phyloP scores from a whole-genome alignment of 2,888 invertebrate species.

The Carpatolechia fugitivella region DNA sequence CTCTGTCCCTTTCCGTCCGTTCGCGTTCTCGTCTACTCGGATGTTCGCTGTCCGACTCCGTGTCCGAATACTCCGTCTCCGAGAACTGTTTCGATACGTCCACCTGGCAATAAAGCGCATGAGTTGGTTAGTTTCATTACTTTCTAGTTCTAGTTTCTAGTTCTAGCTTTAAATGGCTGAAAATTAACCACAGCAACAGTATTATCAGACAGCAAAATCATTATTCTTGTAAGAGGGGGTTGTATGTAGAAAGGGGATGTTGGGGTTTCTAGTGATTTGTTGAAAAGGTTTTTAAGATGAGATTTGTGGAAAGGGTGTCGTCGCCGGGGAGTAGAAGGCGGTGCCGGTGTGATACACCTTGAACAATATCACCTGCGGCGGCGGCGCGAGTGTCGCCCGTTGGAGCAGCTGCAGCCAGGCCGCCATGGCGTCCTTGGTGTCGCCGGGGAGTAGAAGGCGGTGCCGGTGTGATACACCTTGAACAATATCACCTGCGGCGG shows the following conservation, averaged over 20 bases:
- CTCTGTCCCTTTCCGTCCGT: conserved; percentile 38
- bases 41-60: conserved; percentile 57
- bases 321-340: no score
- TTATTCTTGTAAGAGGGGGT: no score
- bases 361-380: neutral
- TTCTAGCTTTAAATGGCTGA: no score
- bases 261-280: no score
- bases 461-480: conserved; percentile 78
- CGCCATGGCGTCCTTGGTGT: conserved; percentile 82
- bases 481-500: conserved; percentile 58
- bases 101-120: conserved; percentile 37
- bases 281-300: no score
- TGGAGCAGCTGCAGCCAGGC: conserved; percentile 83
- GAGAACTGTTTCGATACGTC: conserved; percentile 72
- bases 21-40: conserved; percentile 37
- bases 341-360: conserved; percentile 80
- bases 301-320: no score
- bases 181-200: no score
- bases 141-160: no score
- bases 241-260: no score
- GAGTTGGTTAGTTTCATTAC: no score
- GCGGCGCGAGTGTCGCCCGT: conserved; percentile 48
- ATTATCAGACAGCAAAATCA: no score
- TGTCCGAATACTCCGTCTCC: conserved; percentile 81
- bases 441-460: no score